Base-by-base conservation (phyloP, 2,113 vertebrate genomes). In the Callocephalon fimbriatum region DNA sequence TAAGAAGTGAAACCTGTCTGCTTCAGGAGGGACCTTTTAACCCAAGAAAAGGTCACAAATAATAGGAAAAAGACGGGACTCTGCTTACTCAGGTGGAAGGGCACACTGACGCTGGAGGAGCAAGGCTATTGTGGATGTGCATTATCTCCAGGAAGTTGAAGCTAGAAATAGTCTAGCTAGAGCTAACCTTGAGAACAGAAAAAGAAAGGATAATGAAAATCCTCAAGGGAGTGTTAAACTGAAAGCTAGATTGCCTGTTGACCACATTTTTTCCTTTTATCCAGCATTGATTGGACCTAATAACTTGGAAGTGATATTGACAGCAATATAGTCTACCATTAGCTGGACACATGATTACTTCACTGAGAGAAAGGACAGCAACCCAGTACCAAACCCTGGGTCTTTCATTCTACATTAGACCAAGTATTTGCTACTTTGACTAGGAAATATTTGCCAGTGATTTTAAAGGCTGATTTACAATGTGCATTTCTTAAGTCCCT, bases 181-280 rank as follows among this genome's bases (percentile, higher is more conserved):
- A 97, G 93, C 95, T 99, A 99, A 99, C 99, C 99, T 99, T 98
- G 98, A 98, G 97, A 98, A 97, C 96, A 98, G 97, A 98, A 97
- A 97, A 97, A 98, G 98, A 97, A 98, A 98, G 96, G 98, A 98
- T 99, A 99, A 99, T 99, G 99, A 98, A 99, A 99, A 98, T 98
- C 98, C 99, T 98, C 98, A 88, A 79, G 98, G 98, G 98, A 99
- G 97, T 98, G 98, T 98, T 98, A 97, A 98, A 98, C 98, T 97
- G 98, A 98, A 98, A 98, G 97, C 98, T 89, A 95, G 97, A 98
- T 98, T 98, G 98, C 98, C 97, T 97, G 97, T 98, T 98, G 98
- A 97, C 97, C 95, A 96, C 97, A 94, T 95, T 96, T 96, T 97
- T 96, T 97, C 86, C 72, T 97, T 98, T 98, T 98, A 96, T 98